Evolutionary conservation across 1,140 invertebrate genomes (phyloP).

Genomic region (Aporrectodea caliginosa): DNA sequence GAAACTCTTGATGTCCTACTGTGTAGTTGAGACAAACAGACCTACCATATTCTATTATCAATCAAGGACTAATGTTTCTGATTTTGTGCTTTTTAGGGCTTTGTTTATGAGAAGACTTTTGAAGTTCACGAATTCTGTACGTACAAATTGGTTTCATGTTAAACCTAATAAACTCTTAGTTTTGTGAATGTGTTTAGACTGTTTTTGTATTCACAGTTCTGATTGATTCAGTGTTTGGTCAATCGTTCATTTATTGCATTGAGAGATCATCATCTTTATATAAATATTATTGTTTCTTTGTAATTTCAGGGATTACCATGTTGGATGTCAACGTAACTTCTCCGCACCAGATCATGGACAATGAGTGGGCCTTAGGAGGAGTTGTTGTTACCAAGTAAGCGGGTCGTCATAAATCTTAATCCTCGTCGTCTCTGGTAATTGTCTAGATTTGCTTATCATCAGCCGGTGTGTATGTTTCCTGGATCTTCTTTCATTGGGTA

Average conservation of each 20-base stretch:
- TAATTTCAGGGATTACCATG: conserved; percentile 54
- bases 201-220: background rate
- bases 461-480: too few relatives aligned
- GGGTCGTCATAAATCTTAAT: too few relatives aligned
- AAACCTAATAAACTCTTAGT: background rate
- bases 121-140: conserved; percentile 92
- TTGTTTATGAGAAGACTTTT: conserved; percentile 78
- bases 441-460: too few relatives aligned
- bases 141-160: conserved; percentile 49
- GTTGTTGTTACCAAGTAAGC: conserved; percentile 87
- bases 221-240: too few relatives aligned
- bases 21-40: too few relatives aligned
- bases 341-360: conserved; percentile 85
- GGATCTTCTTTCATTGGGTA: too few relatives aligned
- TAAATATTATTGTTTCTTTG: conserved; percentile 31
- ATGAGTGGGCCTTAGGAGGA: conserved; percentile 75
- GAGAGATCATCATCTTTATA: background rate
- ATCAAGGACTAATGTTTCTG: conserved; percentile 16
- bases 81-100: conserved; percentile 60
- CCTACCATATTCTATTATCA: conserved; percentile 24
- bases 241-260: too few relatives aligned
- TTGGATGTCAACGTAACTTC: conserved; percentile 87
- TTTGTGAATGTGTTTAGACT: background rate
- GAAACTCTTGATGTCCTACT: too few relatives aligned
- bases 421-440: too few relatives aligned